Base-by-base conservation (phyloP, 2,888 invertebrate species). In the Mimachlamys varia region DNA sequence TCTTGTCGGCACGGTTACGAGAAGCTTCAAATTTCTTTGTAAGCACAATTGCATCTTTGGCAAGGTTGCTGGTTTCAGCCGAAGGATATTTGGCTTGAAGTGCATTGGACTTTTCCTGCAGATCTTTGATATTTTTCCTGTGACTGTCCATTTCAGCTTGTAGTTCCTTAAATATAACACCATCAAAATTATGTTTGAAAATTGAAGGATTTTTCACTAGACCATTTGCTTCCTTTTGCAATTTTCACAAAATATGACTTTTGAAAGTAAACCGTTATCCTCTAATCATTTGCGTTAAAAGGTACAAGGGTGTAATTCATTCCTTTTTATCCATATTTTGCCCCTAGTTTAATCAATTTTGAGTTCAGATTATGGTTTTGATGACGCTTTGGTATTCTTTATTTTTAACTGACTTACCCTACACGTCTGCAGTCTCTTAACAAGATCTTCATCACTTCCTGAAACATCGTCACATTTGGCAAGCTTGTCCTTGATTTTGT, bases 371-470 rank as follows among this genome's bases (percentile, higher is more conserved):
- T n/a, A n/a, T n/a, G n/a, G n/a, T n/a, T n/a, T n/a, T n/a, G n/a
- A n/a, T n/a, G n/a, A n/a, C n/a, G n/a, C n/a, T n/a, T n/a, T n/a
- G n/a, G n/a, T n/a, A n/a, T n/a, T n/a, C n/a, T n/a, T n/a, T n/a
- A n/a, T n/a, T n/a, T n/a, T n/a, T n/a, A n/a, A n/a, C n/a, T n/a
- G n/a, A 53, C 92, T 90, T 92, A 96, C 97, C 95, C 98, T 98
- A 94, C 98, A 98, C 92, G 97, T 98, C 92, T 98, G 97, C 1
- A 99, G 97, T 90, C 99, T 98, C 93, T 98, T 98, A 90, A 98
- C 97, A 91, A 99, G 98, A 95, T 98, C 98, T 0, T 97, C 97
- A 95, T 98, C 98, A 94, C 98, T 98, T 0, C 99, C 99, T 4
- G 98, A 94, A 38, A 96, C 93, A 93, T 96, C 96, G 90, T 96